Evolutionary conservation across 1,140 invertebrate species (phyloP), one percentile per base, ranked within the genome.

Genomic region (Trachymyrmex cornetzi): DNA sequence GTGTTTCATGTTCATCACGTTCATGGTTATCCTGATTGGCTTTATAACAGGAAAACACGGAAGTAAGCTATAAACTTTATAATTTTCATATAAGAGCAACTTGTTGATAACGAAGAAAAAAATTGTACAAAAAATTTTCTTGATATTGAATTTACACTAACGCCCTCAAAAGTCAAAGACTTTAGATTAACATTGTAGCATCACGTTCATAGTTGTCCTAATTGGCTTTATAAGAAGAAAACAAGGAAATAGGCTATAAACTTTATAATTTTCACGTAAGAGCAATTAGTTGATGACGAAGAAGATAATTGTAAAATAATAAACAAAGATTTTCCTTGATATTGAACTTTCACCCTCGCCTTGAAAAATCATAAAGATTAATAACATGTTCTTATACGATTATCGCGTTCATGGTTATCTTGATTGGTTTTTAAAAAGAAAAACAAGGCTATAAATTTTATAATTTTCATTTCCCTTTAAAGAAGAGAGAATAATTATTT

Each of bases 401-500:
- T 44, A 44, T 44, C 11, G 11, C 9, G 38, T 11, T 63, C 48
- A 9, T 7, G 27, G 27, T 79, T 79, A 48, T n/a, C 27, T 7
- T 34, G 27, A 38, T 80, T 69, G 63, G 14, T 6, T 55, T 34
- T 80, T 24, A 3, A 50, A n/a, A 6, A 14, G n/a, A 27, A 48
- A 63, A 44, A 44, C 44, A 34, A 24, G 12, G 38, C 77, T 53
- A 11, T 24, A 59, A 69, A 81, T 14, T 55, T n/a, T 12, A 27
- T 38, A 81, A 71, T 71, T 81, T n/a, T 50, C 30, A 14, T 81
- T 38, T 71, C 9, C 64, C 67, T 72, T 71, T 38, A 34, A 44
- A 44, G 19, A 38, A 61, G 38, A 82, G 38, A 61, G 6, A 53
- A 84, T 85, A 85, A 85, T 84, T 44, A 84, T 72, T 72, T 82